phyloP scores from a whole-genome alignment of 2,888 invertebrate genomes.

The Autographa gamma region DNA sequence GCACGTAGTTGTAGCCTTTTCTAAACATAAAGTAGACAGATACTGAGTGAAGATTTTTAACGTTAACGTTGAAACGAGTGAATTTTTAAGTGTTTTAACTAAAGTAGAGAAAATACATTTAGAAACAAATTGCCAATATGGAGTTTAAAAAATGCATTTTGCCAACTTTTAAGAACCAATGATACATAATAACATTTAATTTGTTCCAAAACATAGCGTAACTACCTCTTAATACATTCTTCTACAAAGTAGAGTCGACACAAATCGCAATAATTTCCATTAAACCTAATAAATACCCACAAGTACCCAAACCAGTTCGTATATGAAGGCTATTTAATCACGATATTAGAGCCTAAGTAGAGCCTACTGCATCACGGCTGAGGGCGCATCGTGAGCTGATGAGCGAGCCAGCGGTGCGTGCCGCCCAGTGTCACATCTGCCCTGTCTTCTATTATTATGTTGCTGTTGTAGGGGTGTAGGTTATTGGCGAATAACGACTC shows the following conservation, averaged over 20 bases:
- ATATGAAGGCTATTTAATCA: background rate
- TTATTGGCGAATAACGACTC: slow-evolving; percentile 5
- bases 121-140: too few species aligned
- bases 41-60: slow-evolving; percentile 47
- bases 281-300: too few species aligned
- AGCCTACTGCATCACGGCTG: slow-evolving; percentile 25
- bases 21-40: slow-evolving; percentile 51
- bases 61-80: slow-evolving; percentile 21
- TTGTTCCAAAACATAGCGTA: too few species aligned
- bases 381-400: slow-evolving; percentile 23
- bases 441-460: slow-evolving; percentile 43
- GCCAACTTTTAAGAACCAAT: too few species aligned
- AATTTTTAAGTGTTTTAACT: slow-evolving; percentile 17
- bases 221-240: too few species aligned
- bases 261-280: too few species aligned
- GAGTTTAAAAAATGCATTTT: too few species aligned
- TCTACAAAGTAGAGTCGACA: too few species aligned
- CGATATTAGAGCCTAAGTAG: background rate
- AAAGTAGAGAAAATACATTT: background rate
- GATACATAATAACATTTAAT: too few species aligned
- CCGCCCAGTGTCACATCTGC: slow-evolving; percentile 40
- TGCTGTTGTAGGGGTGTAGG: slow-evolving; percentile 16
- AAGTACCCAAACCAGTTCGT: too few species aligned
- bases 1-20: slow-evolving; percentile 50
- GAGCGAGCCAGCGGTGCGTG: slow-evolving; percentile 31